Conservation (phyloP, 2,888 invertebrate genomes). For the Synanthedon formicaeformis region DNA sequence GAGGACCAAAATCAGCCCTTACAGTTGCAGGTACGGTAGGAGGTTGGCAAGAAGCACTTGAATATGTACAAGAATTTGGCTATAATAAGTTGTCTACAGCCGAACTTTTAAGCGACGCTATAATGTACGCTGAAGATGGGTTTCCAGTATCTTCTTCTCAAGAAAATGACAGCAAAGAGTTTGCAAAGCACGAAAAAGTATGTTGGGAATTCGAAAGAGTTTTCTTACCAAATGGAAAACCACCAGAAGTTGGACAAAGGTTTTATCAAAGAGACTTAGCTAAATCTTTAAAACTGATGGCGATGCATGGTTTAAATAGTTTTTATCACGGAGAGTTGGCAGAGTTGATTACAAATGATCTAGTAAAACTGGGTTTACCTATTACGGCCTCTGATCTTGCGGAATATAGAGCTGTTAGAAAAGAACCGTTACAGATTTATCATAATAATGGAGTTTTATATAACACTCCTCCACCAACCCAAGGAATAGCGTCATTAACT, state of each 20-base stretch:
- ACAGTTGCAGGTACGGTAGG: conserved; percentile 56
- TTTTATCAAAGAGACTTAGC: conserved; percentile 44
- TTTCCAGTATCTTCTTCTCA: conserved; percentile 35
- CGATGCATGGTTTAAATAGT: conserved; percentile 40
- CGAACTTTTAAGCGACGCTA: conserved; percentile 43
- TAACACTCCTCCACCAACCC: conserved; percentile 58
- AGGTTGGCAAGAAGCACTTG: conserved; percentile 56
- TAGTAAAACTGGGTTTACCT: conserved; percentile 38
- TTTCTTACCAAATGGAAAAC: conserved; percentile 30
- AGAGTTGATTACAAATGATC: conserved; percentile 40
- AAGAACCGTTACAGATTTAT: conserved; percentile 33
- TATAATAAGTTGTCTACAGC: conserved; percentile 34
- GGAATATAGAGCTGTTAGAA: conserved; percentile 38
- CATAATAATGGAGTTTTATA: conserved; percentile 43
- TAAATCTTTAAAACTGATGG: conserved; percentile 31
- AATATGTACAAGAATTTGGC: conserved; percentile 47
- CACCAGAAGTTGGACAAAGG: conserved; percentile 33
- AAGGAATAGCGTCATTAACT: conserved; percentile 45
- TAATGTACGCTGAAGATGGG: conserved; percentile 49
- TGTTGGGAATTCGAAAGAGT: conserved; percentile 24
- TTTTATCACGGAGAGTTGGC: conserved; percentile 50
- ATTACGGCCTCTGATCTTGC: conserved; percentile 44
- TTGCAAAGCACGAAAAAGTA: conserved; percentile 4
- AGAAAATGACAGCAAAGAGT: conserved; percentile 10
- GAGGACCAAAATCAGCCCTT: conserved; percentile 42